Base-by-base conservation (phyloP, 30 jellyfish, hydroid and myxozoan genomes). In the Morbakka virulenta region DNA sequence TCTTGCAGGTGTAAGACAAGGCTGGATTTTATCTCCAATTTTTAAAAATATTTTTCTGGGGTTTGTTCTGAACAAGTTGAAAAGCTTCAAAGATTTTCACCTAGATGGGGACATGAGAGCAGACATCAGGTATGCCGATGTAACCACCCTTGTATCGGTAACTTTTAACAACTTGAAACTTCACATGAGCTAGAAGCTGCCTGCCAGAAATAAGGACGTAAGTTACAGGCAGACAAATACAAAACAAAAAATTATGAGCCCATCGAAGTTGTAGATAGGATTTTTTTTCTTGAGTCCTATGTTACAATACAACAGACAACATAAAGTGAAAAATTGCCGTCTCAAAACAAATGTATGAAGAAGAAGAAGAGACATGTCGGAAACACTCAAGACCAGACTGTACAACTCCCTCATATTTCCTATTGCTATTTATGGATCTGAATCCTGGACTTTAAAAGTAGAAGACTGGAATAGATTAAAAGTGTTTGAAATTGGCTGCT, bases 121-220 rank as follows among this genome's bases (percentile, higher is more conserved):
- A 4, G 67, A 81, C 41, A 32, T 81, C 29, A 52, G 93, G 35
- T 68, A 79, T 68, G 90, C 87, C 25, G 90, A 79, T 26, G 90
- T 47, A 28, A 79, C 90, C 64, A 67, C 90, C 24, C 35, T 67
- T 4, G n/a, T 79, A 1, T 23, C 87, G 17, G 30, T 27, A 13
- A 50, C 51, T 12, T 79, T 79, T 79, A 49, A 41, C 3, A 67
- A 66, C 28, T 61, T 66, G 4, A 27, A 35, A 64, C 87, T 33
- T 51, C 90, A 17, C 30, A 25, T n/a, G 41, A 49, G 28, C 90
- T 68, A 9, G 79, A 79, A 35, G 32, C 28, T 17, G 79, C 87
- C 21, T 79, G 90, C 64, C 17, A 35, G 33, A 79, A 36, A 51
- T 68, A 77, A 64, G 81, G 90, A 14, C 23, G 67, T 64, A 79